phyloP scores from a whole-genome alignment of 2,113 vertebrate genomes.

The Microtus montanus region DNA sequence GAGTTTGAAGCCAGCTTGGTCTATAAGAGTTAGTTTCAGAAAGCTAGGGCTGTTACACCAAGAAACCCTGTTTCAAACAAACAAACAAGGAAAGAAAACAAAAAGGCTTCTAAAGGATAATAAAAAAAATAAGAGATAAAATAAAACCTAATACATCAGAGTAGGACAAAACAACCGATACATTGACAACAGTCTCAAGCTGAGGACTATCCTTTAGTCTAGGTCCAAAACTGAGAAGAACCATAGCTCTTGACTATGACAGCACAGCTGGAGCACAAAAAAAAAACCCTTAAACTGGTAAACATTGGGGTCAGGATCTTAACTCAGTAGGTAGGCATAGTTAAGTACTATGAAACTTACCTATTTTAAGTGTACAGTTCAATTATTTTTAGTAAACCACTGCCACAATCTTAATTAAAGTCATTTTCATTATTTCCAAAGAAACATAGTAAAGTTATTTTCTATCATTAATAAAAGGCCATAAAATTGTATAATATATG shows the following conservation, averaged over 20 bases:
- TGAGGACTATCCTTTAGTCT: background rate
- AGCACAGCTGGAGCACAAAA: background rate
- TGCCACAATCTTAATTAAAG: background rate
- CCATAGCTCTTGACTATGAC: background rate
- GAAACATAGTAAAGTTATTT: background rate
- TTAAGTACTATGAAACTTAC: background rate
- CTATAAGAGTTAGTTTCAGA: background rate
- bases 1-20: background rate
- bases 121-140: background rate
- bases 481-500: background rate
- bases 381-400: background rate
- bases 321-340: background rate
- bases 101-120: background rate
- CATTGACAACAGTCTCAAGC: background rate
- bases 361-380: background rate
- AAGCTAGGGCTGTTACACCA: background rate
- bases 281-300: background rate
- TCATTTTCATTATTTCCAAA: background rate
- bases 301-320: background rate
- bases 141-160: background rate
- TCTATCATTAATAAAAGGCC: background rate
- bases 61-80: background rate
- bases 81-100: background rate
- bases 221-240: background rate
- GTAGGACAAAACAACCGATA: background rate